These are phyloP conservation scores for Bungarus multicinctus DNA, from an alignment of 2,113 vertebrate species.

Conservation along the genomic window DNA sequence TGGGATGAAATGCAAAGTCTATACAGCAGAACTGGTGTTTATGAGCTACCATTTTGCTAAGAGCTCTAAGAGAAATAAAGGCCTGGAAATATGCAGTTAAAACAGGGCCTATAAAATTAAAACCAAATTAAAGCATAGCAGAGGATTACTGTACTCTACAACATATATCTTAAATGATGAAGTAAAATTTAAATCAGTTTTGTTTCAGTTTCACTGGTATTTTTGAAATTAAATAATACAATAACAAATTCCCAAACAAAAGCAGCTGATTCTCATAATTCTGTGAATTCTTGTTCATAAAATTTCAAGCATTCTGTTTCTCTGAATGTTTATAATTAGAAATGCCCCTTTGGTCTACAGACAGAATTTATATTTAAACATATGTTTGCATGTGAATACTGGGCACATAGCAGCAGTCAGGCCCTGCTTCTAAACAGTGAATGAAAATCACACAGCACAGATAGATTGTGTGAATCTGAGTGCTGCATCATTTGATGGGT, in stretches of 20 bases:
- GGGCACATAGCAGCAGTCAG: constrained; percentile 24
- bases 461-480: constrained; percentile 48
- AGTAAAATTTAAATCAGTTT: constrained; percentile 77
- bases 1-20: constrained; percentile 98
- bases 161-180: constrained; percentile 81
- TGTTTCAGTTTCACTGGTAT: constrained; percentile 76
- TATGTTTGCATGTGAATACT: constrained; percentile 47
- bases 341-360: constrained; percentile 54
- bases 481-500: constrained; percentile 50
- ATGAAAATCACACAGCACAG: constrained; percentile 55
- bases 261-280: constrained; percentile 58
- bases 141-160: constrained; percentile 80
- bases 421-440: constrained; percentile 45
- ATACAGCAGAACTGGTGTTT: constrained; percentile 94
- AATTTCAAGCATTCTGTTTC: constrained; percentile 65
- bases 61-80: constrained; percentile 87
- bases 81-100: constrained; percentile 85
- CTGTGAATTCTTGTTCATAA: constrained; percentile 61
- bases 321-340: constrained; percentile 65
- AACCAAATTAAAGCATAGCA: constrained; percentile 86
- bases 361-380: constrained; percentile 41
- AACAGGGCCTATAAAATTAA: constrained; percentile 88
- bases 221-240: constrained; percentile 74
- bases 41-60: constrained; percentile 89
- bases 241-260: constrained; percentile 65